Percentiles rank a stretch among this genome's conserved stretches.
These are phyloP conservation scores for Hippocampus guttulatus DNA, from an alignment of 2,113 vertebrate genomes.

Conservation along the genomic window DNA sequence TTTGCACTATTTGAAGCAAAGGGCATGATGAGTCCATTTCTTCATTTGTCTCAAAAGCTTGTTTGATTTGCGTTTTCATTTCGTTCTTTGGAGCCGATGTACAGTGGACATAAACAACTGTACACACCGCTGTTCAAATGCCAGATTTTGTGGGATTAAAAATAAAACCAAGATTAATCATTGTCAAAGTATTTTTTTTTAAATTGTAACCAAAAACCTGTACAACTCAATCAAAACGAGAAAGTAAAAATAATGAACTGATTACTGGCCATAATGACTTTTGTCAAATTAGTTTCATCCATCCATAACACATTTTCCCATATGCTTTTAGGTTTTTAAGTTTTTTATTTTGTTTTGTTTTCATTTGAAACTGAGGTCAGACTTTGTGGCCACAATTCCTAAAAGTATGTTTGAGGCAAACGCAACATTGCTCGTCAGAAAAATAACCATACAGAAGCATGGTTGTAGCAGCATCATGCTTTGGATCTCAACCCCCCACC, in stretches of 20 bases:
- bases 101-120: background rate
- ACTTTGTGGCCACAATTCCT: too few species aligned
- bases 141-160: background rate
- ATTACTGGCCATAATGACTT: too few species aligned
- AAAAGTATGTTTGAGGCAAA: too few species aligned
- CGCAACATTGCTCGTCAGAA: too few species aligned
- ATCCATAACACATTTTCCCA: too few species aligned
- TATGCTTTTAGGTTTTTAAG: too few species aligned
- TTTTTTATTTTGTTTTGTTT: too few species aligned
- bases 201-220: background rate
- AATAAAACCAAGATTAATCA: background rate
- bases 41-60: conserved; percentile 14
- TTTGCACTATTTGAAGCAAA: conserved; percentile 49
- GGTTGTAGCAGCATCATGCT: background rate
- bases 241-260: background rate
- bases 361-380: too few species aligned
- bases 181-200: background rate
- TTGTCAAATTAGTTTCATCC: too few species aligned
- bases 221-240: background rate
- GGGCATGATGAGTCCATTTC: conserved; percentile 16
- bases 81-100: conserved; percentile 17
- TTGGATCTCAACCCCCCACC: too few species aligned
- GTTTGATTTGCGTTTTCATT: conserved; percentile 39
- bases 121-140: background rate
- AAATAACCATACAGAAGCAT: too few species aligned